These are phyloP conservation scores for Metridium senile DNA, from an alignment of 92 coral and sea anemone species.

Conservation along the genomic window DNA sequence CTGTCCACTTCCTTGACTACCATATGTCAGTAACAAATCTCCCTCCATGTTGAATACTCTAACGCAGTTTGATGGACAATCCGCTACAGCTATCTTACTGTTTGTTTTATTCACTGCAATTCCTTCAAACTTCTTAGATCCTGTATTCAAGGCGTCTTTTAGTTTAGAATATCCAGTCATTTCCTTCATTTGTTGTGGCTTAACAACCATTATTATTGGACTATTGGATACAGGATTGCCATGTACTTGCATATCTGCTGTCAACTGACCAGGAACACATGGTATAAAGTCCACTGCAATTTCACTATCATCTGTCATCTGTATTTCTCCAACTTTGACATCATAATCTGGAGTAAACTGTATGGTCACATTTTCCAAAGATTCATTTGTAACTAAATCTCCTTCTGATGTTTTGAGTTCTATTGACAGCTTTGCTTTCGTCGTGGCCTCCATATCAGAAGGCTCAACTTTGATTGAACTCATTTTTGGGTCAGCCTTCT, in stretches of 20 bases:
- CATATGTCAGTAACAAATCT: conserved; percentile 13
- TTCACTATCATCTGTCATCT: neutral
- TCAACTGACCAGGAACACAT: conserved; percentile 18
- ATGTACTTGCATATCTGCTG: conserved; percentile 22
- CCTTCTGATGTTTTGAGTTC: conserved; percentile 5
- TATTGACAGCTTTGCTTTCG: conserved; percentile 11
- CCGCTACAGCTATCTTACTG: conserved; percentile 22
- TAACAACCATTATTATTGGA: conserved; percentile 19
- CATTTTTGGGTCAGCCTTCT: conserved; percentile 1
- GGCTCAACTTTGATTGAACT: conserved; percentile 12
- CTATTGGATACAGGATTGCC: conserved; percentile 22
- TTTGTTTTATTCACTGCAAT: conserved; percentile 19
- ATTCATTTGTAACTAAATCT: neutral
- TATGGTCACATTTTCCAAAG: conserved; percentile 4
- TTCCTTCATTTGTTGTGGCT: conserved; percentile 19
- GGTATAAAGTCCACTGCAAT: conserved; percentile 16
- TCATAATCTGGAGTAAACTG: conserved; percentile 12
- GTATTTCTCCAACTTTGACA: conserved; percentile 8
- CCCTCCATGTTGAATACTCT: conserved; percentile 3
- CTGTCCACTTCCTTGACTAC: conserved; percentile 14
- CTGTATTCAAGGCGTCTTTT: neutral
- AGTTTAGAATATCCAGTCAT: neutral
- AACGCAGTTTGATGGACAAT: conserved; percentile 16
- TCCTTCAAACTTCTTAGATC: neutral
- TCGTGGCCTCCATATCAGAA: conserved; percentile 2